A percentile compares a stretch with the other conserved stretches of the same genome.
Conservation (phyloP, 2,888 invertebrate species). For the Ephialtes manifestator region DNA sequence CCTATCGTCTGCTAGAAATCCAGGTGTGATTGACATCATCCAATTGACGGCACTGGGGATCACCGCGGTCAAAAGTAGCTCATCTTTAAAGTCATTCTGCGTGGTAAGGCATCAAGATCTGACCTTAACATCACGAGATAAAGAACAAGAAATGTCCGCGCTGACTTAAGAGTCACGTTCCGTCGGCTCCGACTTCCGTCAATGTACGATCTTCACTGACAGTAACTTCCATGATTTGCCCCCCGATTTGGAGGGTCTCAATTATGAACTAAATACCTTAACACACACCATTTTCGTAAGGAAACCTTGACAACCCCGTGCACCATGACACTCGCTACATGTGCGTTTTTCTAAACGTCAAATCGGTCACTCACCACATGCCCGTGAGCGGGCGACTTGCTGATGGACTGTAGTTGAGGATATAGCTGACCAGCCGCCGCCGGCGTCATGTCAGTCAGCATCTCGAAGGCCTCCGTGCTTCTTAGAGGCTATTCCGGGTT, state of each 20-base stretch:
- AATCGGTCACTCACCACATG: slow-evolving; percentile 84
- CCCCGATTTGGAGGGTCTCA: background rate
- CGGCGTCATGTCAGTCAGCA: slow-evolving; percentile 86
- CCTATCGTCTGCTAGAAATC: slow-evolving; percentile 73
- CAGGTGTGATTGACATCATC: slow-evolving; percentile 72
- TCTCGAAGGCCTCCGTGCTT: slow-evolving; percentile 75
- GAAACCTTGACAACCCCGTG: slow-evolving; percentile 3
- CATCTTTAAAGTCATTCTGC: slow-evolving; percentile 48
- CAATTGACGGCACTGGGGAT: slow-evolving; percentile 60
- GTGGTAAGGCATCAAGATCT: slow-evolving; percentile 65
- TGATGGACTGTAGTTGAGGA: slow-evolving; percentile 85
- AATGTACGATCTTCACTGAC: background rate
- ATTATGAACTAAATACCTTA: background rate
- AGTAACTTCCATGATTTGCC: background rate
- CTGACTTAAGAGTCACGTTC: slow-evolving; percentile 13
- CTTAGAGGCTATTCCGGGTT: slow-evolving; percentile 64
- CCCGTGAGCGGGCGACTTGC: slow-evolving; percentile 84
- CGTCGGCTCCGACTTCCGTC: slow-evolving; percentile 37
- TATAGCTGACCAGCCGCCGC: slow-evolving; percentile 86
- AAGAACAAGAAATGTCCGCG: background rate
- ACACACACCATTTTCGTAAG: background rate
- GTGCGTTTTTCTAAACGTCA: slow-evolving; percentile 37
- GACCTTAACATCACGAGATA: slow-evolving; percentile 39
- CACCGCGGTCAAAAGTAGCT: slow-evolving; percentile 25
- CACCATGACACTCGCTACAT: background rate